Percentiles rank a stretch among this genome's conserved stretches.
These are phyloP conservation scores for Oxygymnocypris stewartii DNA, from an alignment of 2,113 vertebrate genomes.

Conservation along the genomic window DNA sequence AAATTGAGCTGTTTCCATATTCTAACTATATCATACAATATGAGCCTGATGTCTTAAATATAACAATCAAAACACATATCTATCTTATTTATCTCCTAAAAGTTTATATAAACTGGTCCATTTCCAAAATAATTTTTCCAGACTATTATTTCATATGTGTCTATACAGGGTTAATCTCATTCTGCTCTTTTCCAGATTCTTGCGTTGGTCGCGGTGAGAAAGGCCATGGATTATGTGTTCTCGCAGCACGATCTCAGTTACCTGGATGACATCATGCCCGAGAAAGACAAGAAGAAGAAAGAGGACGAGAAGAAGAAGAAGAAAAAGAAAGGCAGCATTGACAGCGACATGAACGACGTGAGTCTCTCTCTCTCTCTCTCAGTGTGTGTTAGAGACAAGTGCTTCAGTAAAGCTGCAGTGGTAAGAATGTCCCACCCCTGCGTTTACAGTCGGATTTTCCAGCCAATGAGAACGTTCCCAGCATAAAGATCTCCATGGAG, in stretches of 20 bases:
- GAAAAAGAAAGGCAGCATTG: slow-evolving; percentile 93
- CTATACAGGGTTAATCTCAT: background rate
- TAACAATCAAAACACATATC: background rate
- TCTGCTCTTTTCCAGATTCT: slow-evolving; percentile 80
- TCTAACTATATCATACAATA: background rate
- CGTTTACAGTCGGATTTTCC: slow-evolving; percentile 95
- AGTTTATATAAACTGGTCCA: background rate
- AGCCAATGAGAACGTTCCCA: slow-evolving; percentile 92
- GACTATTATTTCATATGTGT: background rate
- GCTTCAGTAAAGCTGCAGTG: background rate
- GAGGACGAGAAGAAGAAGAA: slow-evolving; percentile 97
- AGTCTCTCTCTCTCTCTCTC: slow-evolving; percentile 60
- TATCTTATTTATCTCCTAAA: background rate
- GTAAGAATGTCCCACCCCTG: slow-evolving; percentile 69
- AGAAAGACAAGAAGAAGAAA: slow-evolving; percentile 99
- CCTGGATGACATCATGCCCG: slow-evolving; percentile 97
- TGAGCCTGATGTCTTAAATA: background rate
- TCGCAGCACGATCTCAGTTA: slow-evolving; percentile 96
- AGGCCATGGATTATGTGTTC: slow-evolving; percentile 97
- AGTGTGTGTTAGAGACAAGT: background rate
- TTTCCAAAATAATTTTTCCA: background rate
- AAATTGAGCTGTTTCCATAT: too few relatives aligned
- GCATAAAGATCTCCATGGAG: slow-evolving; percentile 99
- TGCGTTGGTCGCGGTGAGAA: slow-evolving; percentile 92
- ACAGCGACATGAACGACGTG: slow-evolving; percentile 95